A percentile compares a stretch with the other conserved stretches of the same genome.
Conservation (phyloP, 2,888 invertebrate genomes). For the Ferdinandea cuprea region DNA sequence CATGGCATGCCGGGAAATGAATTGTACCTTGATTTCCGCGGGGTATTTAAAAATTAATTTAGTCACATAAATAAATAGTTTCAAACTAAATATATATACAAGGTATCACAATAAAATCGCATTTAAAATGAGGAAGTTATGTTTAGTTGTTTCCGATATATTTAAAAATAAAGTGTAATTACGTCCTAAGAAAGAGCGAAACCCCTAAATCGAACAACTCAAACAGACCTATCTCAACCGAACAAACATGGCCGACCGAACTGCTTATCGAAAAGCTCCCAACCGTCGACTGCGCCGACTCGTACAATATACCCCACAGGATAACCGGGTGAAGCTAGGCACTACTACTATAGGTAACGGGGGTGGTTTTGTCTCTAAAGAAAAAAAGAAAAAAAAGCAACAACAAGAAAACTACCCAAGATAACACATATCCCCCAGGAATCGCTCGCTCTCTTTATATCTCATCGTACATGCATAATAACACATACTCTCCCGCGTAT, state of each 20-base stretch:
- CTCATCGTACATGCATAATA: constrained; percentile 63
- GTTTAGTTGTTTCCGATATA: no score
- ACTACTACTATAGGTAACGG: constrained; percentile 42
- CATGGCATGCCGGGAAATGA: no score
- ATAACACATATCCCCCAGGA: constrained; percentile 74
- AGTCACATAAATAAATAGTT: no score
- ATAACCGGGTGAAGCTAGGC: constrained; percentile 64
- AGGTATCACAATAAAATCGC: no score
- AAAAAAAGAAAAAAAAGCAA: no score
- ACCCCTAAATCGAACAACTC: neutral
- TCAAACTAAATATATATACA: no score
- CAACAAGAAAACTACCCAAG: constrained; percentile 58
- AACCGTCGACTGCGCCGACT: constrained; percentile 49
- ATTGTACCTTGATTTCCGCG: no score
- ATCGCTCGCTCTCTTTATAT: constrained; percentile 67
- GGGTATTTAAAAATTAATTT: no score
- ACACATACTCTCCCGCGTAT: constrained; percentile 56
- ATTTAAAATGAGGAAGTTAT: no score
- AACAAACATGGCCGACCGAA: constrained; percentile 56
- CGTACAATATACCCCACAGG: constrained; percentile 63
- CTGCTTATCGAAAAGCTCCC: constrained; percentile 42
- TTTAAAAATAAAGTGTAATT: neutral
- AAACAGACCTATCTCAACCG: constrained; percentile 38
- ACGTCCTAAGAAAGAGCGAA: neutral
- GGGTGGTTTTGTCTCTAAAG: constrained; percentile 59